Conservation (phyloP, 2,888 invertebrate species). For the Seira ritae region DNA sequence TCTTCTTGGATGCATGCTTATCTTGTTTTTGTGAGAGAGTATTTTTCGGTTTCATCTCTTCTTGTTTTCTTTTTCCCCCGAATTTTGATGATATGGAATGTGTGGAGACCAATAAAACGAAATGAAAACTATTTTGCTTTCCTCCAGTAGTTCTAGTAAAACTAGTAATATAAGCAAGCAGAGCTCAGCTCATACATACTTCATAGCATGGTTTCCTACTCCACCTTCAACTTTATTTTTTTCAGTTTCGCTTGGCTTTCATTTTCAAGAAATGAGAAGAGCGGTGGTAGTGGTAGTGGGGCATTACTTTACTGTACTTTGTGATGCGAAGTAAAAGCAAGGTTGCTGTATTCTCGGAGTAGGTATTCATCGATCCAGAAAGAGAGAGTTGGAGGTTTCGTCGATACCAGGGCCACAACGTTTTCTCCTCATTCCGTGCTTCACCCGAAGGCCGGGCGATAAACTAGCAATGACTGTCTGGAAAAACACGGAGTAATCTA, state of each 20-base stretch:
- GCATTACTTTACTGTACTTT: not conserved
- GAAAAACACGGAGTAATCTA: slow-evolving; percentile 2
- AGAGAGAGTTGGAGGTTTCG: not conserved
- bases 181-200: not conserved
- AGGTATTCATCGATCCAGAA: slow-evolving; percentile 4
- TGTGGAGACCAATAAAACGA: slow-evolving; percentile 46
- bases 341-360: not conserved
- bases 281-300: not conserved
- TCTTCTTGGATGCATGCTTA: no score
- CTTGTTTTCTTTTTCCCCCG: not conserved
- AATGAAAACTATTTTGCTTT: slow-evolving; percentile 26
- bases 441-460: slow-evolving; percentile 14
- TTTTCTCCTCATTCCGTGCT: not conserved
- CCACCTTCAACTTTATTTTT: slow-evolving; percentile 10
- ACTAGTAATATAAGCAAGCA: no score
- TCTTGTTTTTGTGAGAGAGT: not conserved
- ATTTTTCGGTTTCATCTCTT: not conserved
- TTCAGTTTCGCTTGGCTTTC: slow-evolving; percentile 1
- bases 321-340: not conserved
- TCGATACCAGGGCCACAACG: not conserved
- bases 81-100: slow-evolving; percentile 8
- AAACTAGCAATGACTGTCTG: slow-evolving; percentile 14
- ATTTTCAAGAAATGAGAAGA: not conserved
- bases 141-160: not conserved
- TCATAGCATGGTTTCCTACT: slow-evolving; percentile 9